Evolutionary conservation across 2,888 invertebrate genomes (phyloP), one percentile per base, ranked within the genome.

Genomic region (Coleophora flavipennella): DNA sequence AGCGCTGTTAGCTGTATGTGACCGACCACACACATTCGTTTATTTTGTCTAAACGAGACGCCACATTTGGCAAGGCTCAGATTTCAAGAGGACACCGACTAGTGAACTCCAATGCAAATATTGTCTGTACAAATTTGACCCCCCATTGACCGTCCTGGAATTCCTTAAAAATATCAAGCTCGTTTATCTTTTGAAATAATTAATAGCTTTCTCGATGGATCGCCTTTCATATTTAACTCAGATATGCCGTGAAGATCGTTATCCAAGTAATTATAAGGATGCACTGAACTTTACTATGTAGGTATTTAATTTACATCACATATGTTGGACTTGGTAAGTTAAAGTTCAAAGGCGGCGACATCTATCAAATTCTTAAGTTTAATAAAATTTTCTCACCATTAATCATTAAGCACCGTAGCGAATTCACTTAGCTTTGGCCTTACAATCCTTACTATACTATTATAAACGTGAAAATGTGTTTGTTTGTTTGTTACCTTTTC

Each of bases 141-240:
- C 41, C 35, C 51, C 47, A 39, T 46, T 50, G 37, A n/a, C n/a
- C 12, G 13, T n/a, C 11, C 14, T 14, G 20, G 6, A 20, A n/a
- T n/a, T n/a, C n/a, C 20, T 20, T 20, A 20, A 4, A 20, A 20
- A 20, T 20, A 20, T 20, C 3, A 20, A 52, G 53, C 48, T 48
- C 59, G 64, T 73, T 67, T 62, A 59, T 75, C 67, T 62, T 63
- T 35, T 44, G 43, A 53, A 57, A 55, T 45, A 45, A 51, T 55
- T 53, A 54, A 55, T 53, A 59, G 59, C 55, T 51, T 53, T 48
- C 55, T 45, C 51, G 51, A 54, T 56, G 54, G 67, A 62, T 67
- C 60, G 47, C 38, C 54, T 69, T 67, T 61, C 38, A 8, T 32
- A 8, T 32, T 12, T 8, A 26, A 36, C 14, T n/a, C 8, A 20